Percentiles rank a stretch among this genome's conserved stretches.
Evolutionary conservation across 1,140 invertebrate genomes (phyloP).

Genomic region (Drosophila cardini): DNA sequence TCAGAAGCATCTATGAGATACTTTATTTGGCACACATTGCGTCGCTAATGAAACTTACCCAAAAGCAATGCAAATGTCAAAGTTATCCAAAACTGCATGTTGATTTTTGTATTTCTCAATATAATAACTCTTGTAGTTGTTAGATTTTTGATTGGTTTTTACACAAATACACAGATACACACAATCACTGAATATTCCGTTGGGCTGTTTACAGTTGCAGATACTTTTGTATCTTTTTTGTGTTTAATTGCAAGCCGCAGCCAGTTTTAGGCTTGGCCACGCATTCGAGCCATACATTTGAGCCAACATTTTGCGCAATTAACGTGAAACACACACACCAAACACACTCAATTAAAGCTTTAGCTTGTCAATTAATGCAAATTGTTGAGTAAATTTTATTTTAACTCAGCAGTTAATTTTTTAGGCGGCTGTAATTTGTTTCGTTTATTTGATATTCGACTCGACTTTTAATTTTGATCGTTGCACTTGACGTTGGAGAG

Average conservation of each 20-base stretch:
- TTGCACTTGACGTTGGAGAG: constrained; percentile 13
- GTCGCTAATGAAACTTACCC: constrained; percentile 68
- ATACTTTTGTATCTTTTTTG: constrained; percentile 49
- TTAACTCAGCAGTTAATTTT: constrained; percentile 16
- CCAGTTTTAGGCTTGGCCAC: constrained; percentile 63
- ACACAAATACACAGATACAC: neutral
- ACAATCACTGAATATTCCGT: neutral
- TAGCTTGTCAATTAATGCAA: constrained; percentile 32
- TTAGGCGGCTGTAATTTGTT: constrained; percentile 18
- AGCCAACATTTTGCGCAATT: constrained; percentile 24
- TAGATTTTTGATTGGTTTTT: constrained; percentile 24
- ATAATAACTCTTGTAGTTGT: constrained; percentile 16
- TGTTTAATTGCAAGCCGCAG: constrained; percentile 59
- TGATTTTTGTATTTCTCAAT: constrained; percentile 34
- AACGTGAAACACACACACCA: constrained; percentile 22
- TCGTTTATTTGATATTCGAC: constrained; percentile 14
- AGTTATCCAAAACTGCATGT: constrained; percentile 83
- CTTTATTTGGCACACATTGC: constrained; percentile 48
- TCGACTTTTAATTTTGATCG: constrained; percentile 28
- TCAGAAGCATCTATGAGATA: constrained; percentile 70
- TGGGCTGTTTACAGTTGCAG: constrained; percentile 59
- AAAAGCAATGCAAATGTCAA: constrained; percentile 79
- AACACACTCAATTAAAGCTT: constrained; percentile 17
- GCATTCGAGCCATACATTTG: constrained; percentile 41
- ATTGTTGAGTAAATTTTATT: constrained; percentile 24